Evolutionary conservation across 2,113 vertebrate species (phyloP), one percentile per base, ranked within the genome.

Genomic region (Brachirus orientalis): DNA sequence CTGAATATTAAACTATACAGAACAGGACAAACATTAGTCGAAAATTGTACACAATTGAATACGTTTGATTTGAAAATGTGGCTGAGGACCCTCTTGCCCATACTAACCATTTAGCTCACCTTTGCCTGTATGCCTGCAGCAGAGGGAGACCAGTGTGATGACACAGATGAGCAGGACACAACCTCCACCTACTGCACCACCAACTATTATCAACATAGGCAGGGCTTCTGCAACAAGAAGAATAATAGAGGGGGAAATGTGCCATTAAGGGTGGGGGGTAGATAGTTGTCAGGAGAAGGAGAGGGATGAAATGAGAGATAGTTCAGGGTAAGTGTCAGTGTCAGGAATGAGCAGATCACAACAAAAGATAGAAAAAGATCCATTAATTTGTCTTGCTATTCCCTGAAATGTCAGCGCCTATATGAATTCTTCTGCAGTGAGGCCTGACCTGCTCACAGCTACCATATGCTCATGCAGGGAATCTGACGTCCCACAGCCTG

Each of bases 41-140:
- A 67, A 19, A 9, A 47, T 18, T 1, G 8, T 4, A 16, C 4
- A 3, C 1, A 14, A 28, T 2, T 13, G 2, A 46, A 71, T 70
- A 12, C 48, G 38, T 80, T 75, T 22, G 33, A 79, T 72, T 22
- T 69, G 57, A 80, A 80, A 47, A 75, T 72, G 35, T 69, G 80
- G 66, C 69, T 54, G 57, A 77, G 66, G 76, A 67, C 62, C 72
- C 46, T 52, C 33, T 80, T 22, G 73, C 65, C 70, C 83, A 87
- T 90, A 92, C 90, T 88, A 71, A 90, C 73, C 82, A 52, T 90
- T 91, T 81, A 94, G 89, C 93, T 92, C 92, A 95, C 91, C 94
- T 80, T 93, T 93, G 74, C 90, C 91, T 69, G 91, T 92, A 83
- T 93, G 94, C 72, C 92, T 90, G 86, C 95, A 96, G 89, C 94